These are phyloP conservation scores for Leptothorax acervorum DNA, from an alignment of 2,888 invertebrate genomes.

Conservation along the genomic window DNA sequence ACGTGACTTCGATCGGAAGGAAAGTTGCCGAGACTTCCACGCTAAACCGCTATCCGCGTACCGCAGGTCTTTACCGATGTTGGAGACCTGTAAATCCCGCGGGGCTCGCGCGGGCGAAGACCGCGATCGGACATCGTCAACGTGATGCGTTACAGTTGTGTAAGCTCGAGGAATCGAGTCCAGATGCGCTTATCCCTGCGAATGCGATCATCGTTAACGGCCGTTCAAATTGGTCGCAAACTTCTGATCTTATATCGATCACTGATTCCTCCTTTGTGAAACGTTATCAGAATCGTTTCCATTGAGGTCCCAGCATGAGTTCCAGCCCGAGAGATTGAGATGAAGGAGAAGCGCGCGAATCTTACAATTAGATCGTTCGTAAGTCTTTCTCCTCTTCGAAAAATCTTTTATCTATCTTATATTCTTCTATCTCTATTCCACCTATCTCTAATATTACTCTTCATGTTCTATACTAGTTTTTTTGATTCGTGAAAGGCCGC, in stretches of 20 bases:
- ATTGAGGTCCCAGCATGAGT: neutral
- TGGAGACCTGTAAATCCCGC: neutral
- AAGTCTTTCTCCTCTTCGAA: neutral
- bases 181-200: constrained; percentile 51
- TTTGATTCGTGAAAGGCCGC: constrained; percentile 17
- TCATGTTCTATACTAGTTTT: neutral
- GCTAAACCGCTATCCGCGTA: neutral
- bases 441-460: neutral
- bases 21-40: constrained; percentile 48
- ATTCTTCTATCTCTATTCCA: too few relatives aligned
- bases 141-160: constrained; percentile 32
- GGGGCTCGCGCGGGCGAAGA: neutral
- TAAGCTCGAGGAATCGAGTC: constrained; percentile 62
- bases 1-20: constrained; percentile 56
- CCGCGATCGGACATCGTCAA: neutral
- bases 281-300: neutral
- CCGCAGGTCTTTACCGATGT: neutral
- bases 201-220: neutral
- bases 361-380: neutral
- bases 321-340: neutral
- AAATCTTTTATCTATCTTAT: neutral
- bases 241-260: neutral
- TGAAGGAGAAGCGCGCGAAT: neutral
- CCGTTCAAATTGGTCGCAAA: neutral
- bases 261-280: neutral